phyloP scores from a whole-genome alignment of 2,113 vertebrate species.

The Strigops habroptila region DNA sequence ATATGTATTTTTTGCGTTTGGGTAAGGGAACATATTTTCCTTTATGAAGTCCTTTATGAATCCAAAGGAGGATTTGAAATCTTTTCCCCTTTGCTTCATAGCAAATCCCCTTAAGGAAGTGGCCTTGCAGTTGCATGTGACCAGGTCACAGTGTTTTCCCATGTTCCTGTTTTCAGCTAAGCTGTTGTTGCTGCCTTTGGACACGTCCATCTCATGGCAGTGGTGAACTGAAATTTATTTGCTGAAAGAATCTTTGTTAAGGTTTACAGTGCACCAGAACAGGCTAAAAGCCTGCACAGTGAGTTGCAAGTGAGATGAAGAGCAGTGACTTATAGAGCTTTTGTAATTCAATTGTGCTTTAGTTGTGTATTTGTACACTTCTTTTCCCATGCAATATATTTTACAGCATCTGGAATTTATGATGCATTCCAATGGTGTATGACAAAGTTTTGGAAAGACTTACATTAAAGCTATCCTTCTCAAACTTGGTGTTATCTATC shows the following conservation, averaged over 20 bases:
- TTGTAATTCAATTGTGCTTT: slow-evolving; percentile 1
- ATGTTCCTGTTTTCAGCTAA: not conserved
- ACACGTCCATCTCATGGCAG: not conserved
- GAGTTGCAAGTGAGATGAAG: not conserved
- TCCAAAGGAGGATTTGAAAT: not conserved
- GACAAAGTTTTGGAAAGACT: not conserved
- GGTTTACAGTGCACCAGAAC: not conserved
- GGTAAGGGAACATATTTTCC: not conserved
- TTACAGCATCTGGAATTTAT: not conserved
- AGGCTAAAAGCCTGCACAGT: not conserved
- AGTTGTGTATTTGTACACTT: not conserved
- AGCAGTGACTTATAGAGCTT: not conserved
- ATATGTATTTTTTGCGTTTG: not conserved
- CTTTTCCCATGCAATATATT: not conserved
- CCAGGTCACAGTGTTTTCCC: not conserved
- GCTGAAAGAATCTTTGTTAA: not conserved
- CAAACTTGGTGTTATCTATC: not conserved
- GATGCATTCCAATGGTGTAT: not conserved
- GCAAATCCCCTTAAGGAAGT: not conserved
- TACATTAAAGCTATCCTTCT: not conserved
- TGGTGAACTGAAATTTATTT: not conserved
- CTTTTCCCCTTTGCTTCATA: not conserved
- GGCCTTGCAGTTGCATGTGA: not conserved
- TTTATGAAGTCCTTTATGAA: not conserved
- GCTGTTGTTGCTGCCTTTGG: not conserved